Evolutionary conservation across 2,888 invertebrate species (phyloP), one percentile per base, ranked within the genome.

Genomic region (Deroplatys truncata): DNA sequence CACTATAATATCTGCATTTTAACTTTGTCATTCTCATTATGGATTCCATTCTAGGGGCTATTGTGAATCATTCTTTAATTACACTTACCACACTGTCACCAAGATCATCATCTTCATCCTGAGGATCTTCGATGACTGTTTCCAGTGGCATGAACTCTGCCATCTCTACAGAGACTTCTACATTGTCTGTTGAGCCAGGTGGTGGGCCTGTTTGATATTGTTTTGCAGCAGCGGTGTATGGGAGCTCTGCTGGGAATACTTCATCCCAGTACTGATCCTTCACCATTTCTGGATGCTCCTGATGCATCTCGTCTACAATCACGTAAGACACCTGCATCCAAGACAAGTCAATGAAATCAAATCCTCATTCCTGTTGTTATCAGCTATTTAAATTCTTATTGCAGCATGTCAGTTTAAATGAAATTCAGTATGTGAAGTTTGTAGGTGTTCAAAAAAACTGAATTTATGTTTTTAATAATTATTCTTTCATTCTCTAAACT

Each of bases 161-260:
- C 85, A 91, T 90, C 28, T 91, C 91, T 10, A 89, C 29, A 7
- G 91, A 91, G 13, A 92, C 91, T 86, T 91, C 91, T 9, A 92
- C 91, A 31, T 91, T 90, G 35, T 92, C 91, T 13, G 92, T 91
- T 0, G 94, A 94, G 15, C 94, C 94, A 91, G 93, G 93, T 88
- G 94, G 94, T 35, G 94, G 94, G 72, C 94, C 93, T 49, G 93
- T 93, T 88, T 93, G 93, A 90, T 93, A 94, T 84, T 93, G 92
- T 90, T 93, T 92, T 0, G 94, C 93, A 1, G 94, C 94, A 72
- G 93, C 94, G 0, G 95, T 94, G 92, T 94, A 93, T 2, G 94
- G 94, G 20, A 94, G 91, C 89, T 93, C 93, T 13, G 92, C 92
- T 0, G 93, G 93, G 49, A 93, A 92, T 49, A 93, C 92, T 89